A percentile compares a stretch with the other conserved stretches of the same genome.
phyloP scores from a whole-genome alignment of 2,797 vertebrate genomes.

The Buphagus erythrorhynchus region DNA sequence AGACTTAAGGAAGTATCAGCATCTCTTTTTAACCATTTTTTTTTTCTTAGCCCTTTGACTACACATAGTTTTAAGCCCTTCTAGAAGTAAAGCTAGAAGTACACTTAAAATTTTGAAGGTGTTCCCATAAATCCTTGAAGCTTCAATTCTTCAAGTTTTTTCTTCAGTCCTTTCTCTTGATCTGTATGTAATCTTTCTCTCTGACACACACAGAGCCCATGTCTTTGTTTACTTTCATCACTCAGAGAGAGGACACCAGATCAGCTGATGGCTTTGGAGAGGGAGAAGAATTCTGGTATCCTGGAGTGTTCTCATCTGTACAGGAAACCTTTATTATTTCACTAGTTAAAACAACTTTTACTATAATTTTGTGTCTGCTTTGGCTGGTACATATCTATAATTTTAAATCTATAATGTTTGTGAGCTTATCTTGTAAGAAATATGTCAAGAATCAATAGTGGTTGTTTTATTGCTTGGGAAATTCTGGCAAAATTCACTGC shows the following conservation, averaged over 20 bases:
- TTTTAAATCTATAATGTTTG: background rate
- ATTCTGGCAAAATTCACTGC: background rate
- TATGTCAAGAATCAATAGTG: background rate
- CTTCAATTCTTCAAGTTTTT: background rate
- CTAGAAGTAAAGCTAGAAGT: background rate
- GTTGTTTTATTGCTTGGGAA: background rate
- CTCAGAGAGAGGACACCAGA: background rate
- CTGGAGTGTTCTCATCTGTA: background rate
- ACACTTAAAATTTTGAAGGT: background rate
- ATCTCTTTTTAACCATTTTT: constrained; percentile 11
- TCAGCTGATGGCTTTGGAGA: background rate
- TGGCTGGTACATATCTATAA: background rate
- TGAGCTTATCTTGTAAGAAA: background rate
- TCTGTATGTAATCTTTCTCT: background rate
- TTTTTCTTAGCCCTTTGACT: background rate
- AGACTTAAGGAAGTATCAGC: background rate
- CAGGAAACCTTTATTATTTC: background rate
- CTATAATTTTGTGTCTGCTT: background rate
- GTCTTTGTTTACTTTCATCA: background rate
- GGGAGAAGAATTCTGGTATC: background rate
- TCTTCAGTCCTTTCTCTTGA: background rate
- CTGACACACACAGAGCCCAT: no score
- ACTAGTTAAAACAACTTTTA: background rate
- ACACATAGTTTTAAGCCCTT: background rate
- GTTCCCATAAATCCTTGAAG: background rate